Evolutionary conservation across 1,140 invertebrate genomes (phyloP).

Genomic region (Plectrocnemia conspersa): DNA sequence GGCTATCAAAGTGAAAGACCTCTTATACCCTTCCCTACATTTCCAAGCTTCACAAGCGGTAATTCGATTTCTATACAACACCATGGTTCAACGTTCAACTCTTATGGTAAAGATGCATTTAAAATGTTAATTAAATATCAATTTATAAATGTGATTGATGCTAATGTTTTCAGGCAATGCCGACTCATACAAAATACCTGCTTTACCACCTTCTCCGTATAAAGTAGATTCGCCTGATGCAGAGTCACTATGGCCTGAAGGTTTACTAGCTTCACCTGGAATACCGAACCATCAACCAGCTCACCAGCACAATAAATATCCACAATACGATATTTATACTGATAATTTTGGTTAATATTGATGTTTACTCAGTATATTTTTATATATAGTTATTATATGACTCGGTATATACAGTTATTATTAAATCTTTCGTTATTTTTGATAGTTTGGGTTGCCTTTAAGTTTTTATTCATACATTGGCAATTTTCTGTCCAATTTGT

Average conservation of each 20-base stretch:
- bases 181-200: slow-evolving; percentile 36
- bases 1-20: slow-evolving; percentile 31
- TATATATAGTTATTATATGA: too few relatives aligned
- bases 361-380: too few relatives aligned
- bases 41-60: slow-evolving; percentile 10
- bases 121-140: not conserved
- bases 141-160: slow-evolving; percentile 34
- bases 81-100: slow-evolving; percentile 7
- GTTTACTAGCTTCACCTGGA: slow-evolving; percentile 44
- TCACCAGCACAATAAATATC: not conserved
- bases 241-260: slow-evolving; percentile 49
- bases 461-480: too few relatives aligned
- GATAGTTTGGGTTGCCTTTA: too few relatives aligned
- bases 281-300: slow-evolving; percentile 27
- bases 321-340: not conserved
- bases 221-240: slow-evolving; percentile 49
- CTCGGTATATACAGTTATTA: too few relatives aligned
- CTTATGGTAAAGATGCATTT: not conserved
- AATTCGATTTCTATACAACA: slow-evolving; percentile 20
- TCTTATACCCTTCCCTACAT: slow-evolving; percentile 24
- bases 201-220: slow-evolving; percentile 49
- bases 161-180: slow-evolving; percentile 24
- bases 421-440: too few relatives aligned
- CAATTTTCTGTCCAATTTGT: too few relatives aligned
- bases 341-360: not conserved